Percentiles rank a stretch among this genome's conserved stretches.
phyloP scores from a whole-genome alignment of 2,113 vertebrate species.

The Pheucticus melanocephalus region DNA sequence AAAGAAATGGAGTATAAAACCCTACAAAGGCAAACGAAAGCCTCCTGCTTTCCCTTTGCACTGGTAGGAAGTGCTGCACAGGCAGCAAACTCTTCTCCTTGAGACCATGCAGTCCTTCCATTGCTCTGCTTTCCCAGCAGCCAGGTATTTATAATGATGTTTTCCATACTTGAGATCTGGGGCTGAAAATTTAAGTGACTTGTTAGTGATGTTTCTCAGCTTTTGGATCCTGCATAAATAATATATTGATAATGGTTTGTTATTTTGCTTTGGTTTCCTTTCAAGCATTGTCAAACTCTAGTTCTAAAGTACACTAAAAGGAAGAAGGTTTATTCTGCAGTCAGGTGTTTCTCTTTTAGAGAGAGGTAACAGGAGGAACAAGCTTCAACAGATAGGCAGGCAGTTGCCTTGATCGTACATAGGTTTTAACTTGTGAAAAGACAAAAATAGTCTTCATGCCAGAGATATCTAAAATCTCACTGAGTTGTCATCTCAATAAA shows the following conservation, averaged over 20 bases:
- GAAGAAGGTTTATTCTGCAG: not conserved
- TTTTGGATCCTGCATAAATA: constrained; percentile 44
- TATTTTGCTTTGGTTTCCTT: not conserved
- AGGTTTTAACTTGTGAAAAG: constrained; percentile 50
- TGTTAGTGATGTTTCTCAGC: not conserved
- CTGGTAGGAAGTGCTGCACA: not conserved
- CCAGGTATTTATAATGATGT: not conserved
- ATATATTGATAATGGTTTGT: constrained; percentile 46
- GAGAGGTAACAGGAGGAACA: not conserved
- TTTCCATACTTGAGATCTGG: not conserved
- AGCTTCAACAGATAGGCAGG: constrained; percentile 14
- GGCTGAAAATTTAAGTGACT: constrained; percentile 29
- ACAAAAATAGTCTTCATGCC: not conserved
- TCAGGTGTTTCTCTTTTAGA: not conserved
- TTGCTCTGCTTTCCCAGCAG: not conserved
- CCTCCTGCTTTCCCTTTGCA: not conserved
- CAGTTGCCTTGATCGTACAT: constrained; percentile 11
- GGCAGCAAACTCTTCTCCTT: not conserved
- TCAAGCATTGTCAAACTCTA: not conserved
- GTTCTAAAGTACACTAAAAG: constrained; percentile 16
- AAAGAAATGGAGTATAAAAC: not conserved
- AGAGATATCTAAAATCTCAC: constrained; percentile 54
- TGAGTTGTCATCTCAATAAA: constrained; percentile 16
- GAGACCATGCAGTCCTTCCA: accelerated
- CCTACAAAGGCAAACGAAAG: not conserved